Evolutionary conservation across 2,888 invertebrate species (phyloP).

Genomic region (Temnothorax rugatulus): DNA sequence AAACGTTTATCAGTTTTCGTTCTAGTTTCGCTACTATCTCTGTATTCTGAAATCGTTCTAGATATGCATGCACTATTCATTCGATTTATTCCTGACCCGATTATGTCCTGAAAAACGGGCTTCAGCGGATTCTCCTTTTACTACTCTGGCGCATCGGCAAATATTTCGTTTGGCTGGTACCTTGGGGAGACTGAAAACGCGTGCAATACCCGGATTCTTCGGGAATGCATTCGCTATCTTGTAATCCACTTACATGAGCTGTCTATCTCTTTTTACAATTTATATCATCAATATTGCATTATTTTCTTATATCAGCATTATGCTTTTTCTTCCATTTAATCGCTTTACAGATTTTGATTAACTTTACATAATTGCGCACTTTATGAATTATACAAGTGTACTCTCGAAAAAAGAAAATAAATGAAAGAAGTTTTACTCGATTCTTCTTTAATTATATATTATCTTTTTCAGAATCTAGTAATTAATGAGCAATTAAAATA

Average conservation of each 20-base stretch:
- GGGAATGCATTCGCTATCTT: constrained; percentile 41
- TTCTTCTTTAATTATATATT: background rate
- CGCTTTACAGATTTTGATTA: background rate
- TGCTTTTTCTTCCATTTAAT: constrained; percentile 11
- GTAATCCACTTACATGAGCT: constrained; percentile 65
- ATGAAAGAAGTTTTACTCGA: background rate
- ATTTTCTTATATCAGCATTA: background rate
- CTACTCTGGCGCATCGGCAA: constrained; percentile 27
- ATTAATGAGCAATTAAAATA: background rate
- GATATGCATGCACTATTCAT: constrained; percentile 12
- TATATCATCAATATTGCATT: constrained; percentile 18
- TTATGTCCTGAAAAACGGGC: constrained; percentile 46
- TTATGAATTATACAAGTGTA: background rate
- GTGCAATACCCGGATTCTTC: constrained; percentile 65
- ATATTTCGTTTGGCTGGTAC: constrained; percentile 32
- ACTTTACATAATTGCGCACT: background rate
- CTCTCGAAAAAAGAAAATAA: background rate
- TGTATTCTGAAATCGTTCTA: constrained; percentile 20
- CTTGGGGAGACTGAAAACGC: constrained; percentile 27
- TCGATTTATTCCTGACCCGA: constrained; percentile 44
- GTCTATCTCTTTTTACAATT: background rate
- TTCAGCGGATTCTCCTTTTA: background rate
- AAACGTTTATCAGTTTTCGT: background rate
- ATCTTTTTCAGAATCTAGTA: background rate
- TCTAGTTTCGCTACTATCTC: constrained; percentile 8